Evolutionary conservation across 2,113 vertebrate genomes (phyloP), one percentile per base, ranked within the genome.

Genomic region (Dendropsophus ebraccatus): DNA sequence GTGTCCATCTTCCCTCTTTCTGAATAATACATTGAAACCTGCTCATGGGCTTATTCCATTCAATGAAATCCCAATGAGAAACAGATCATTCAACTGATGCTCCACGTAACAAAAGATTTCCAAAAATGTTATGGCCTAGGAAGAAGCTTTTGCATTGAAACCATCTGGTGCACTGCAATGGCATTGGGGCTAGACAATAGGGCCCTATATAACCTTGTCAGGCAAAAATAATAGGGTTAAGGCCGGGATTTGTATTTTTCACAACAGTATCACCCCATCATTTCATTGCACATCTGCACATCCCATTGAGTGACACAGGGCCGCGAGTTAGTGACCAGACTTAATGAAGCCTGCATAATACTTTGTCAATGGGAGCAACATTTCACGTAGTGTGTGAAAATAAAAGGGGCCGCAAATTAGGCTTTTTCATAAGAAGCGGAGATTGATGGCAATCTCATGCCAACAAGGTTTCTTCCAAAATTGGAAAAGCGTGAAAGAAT

Each of bases 271-370:
- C 87, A 83, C 92, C 88, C 92, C 91, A 89, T 93, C 92, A 93
- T 94, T 95, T 96, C 95, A 94, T 93, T 92, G 94, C 95, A 94
- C 97, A 97, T 98, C 96, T 98, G 96, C 94, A 95, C 93, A 87
- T 92, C 91, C 91, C 93, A 90, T 93, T 92, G 92, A 92, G 95
- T 92, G 94, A 94, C 94, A 91, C 87, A 85, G 92, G 83, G 92
- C 93, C 92, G 95, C 93, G 94, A 95, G 95, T 94, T 96, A 95
- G 94, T 95, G 95, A 96, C 95, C 94, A 96, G 95, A 97, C 95
- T 97, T 95, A 95, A 97, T 97, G 97, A 97, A 97, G 94, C 94
- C 95, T 92, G 91, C 92, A 95, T 94, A 93, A 94, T 93, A 95
- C 93, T 93, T 93, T 93, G 93, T 92, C 91, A 92, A 92, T 89